These are phyloP conservation scores for Pristionchus entomophagus DNA, from an alignment of 2,888 invertebrate genomes.

Conservation along the genomic window DNA sequence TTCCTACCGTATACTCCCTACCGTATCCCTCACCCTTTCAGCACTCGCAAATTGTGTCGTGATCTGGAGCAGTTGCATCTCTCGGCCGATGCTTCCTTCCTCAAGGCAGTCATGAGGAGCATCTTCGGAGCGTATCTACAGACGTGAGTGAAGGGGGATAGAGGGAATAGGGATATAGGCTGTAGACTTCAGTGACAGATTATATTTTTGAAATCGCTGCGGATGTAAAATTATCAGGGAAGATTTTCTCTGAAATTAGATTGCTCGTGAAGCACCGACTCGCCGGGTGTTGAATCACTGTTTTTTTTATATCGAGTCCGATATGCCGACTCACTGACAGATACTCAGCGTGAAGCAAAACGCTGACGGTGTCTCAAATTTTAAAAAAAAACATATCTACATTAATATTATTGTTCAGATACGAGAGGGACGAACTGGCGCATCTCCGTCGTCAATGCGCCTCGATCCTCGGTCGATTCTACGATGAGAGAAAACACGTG, in stretches of 20 bases:
- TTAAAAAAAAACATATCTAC: too few species aligned
- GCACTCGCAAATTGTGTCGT: conserved; percentile 85
- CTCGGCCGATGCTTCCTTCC: conserved; percentile 86
- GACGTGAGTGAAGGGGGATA: conserved; percentile 74
- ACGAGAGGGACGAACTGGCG: conserved; percentile 81
- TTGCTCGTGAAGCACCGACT: too few species aligned
- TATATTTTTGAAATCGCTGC: too few species aligned
- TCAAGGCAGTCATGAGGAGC: conserved; percentile 86
- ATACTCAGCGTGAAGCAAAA: too few species aligned
- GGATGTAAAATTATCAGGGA: too few species aligned
- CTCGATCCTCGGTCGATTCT: conserved; percentile 87
- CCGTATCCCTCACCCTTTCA: conserved; percentile 73
- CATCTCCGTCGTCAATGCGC: conserved; percentile 87
- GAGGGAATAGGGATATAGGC: not conserved
- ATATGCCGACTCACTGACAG: too few species aligned
- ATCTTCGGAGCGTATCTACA: conserved; percentile 88
- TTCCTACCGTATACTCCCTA: too few species aligned
- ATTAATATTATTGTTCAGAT: too few species aligned
- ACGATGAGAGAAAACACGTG: conserved; percentile 92
- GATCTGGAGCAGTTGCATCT: conserved; percentile 86
- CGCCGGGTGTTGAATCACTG: too few species aligned
- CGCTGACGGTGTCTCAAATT: too few species aligned
- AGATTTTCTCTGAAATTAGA: too few species aligned
- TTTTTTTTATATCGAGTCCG: too few species aligned
- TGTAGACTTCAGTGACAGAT: not conserved